Evolutionary conservation across 92 coral and sea anemone genomes (phyloP).

Genomic region (Zoanthus gigantus): DNA sequence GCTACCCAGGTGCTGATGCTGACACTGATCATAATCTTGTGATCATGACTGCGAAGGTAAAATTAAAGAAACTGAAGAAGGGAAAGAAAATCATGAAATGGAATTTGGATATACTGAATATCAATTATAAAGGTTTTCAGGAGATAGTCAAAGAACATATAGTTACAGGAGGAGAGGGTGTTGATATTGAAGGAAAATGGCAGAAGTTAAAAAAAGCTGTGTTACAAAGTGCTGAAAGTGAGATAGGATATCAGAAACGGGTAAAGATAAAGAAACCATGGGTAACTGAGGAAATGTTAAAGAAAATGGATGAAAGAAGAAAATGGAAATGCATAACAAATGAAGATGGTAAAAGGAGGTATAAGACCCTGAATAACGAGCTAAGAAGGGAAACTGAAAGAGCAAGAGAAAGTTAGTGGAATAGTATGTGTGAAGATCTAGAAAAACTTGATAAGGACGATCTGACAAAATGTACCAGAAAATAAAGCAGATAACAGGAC

Average conservation of each 20-base stretch:
- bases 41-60: background rate
- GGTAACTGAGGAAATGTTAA: slow-evolving; percentile 5
- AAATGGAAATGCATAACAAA: slow-evolving; percentile 6
- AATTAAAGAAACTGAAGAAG: background rate
- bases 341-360: slow-evolving; percentile 6
- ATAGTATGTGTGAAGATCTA: background rate
- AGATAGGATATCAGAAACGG: slow-evolving; percentile 9
- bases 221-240: background rate
- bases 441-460: background rate
- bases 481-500: slow-evolving; percentile 7
- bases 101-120: background rate
- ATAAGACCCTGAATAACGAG: background rate
- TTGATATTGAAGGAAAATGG: background rate
- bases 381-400: slow-evolving; percentile 10
- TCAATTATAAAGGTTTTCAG: background rate
- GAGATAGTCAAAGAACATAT: background rate
- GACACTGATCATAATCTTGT: background rate
- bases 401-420: slow-evolving; percentile 6
- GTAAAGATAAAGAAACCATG: slow-evolving; percentile 1
- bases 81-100: background rate
- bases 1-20: slow-evolving; percentile 6
- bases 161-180: background rate
- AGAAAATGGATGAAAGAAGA: background rate
- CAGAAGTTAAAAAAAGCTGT: background rate
- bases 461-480: slow-evolving; percentile 4